phyloP scores from a whole-genome alignment of 2,888 invertebrate species.

The Calephelis perditalis region DNA sequence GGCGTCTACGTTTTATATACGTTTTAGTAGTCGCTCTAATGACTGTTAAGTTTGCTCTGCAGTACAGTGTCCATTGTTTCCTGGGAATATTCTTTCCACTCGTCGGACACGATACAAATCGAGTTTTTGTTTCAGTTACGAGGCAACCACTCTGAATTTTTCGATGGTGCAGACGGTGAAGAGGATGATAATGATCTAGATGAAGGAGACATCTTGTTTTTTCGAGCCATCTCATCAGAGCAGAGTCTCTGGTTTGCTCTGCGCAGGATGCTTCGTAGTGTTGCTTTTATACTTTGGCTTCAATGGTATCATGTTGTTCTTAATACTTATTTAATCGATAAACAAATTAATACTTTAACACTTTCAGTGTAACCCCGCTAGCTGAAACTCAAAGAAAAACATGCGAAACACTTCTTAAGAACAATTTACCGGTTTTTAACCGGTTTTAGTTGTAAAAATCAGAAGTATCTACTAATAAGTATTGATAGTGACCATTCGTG shows the following conservation, averaged over 20 bases:
- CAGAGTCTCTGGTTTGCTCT: neutral
- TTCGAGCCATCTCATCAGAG: neutral
- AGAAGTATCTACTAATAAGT: slow-evolving; percentile 6
- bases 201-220: neutral
- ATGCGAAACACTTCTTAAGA: slow-evolving; percentile 6
- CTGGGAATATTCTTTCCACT: neutral
- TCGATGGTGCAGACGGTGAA: slow-evolving; percentile 2
- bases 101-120: neutral
- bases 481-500: slow-evolving; percentile 1
- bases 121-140: neutral
- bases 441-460: slow-evolving; percentile 7
- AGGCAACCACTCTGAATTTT: neutral
- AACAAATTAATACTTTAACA: neutral
- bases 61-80: neutral
- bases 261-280: neutral
- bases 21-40: neutral
- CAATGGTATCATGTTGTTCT: neutral
- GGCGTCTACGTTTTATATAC: neutral
- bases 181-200: neutral
- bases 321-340: neutral
- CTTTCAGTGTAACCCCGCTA: neutral
- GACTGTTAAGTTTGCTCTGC: slow-evolving; percentile 2
- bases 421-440: neutral
- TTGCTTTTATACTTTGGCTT: neutral
- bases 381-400: slow-evolving; percentile 1